Evolutionary conservation across 2,113 vertebrate genomes (phyloP), one percentile per base, ranked within the genome.

Genomic region (Perca schrenkii): DNA sequence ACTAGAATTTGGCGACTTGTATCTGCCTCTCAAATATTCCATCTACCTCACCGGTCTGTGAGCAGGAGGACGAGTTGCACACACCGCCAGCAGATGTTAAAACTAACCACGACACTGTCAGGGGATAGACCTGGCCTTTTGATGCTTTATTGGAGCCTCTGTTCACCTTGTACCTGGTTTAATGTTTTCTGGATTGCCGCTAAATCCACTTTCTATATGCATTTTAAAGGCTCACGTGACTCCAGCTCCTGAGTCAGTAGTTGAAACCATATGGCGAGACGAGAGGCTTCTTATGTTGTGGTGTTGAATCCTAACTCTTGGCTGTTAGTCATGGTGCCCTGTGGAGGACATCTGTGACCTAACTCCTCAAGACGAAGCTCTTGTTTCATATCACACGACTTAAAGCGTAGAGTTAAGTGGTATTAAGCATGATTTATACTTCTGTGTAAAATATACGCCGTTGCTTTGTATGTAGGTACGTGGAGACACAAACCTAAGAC

Each of bases 171-270:
- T 64, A 47, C 58, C 49, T 77, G 46, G 1, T 61, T 67, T 52
- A 61, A 47, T 69, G 56, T 69, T 22, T 61, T 67, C 31, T 60
- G 64, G 72, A 62, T 75, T 22, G 47, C 17, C 46, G 63, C 64
- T 71, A 53, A 53, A 74, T 68, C 63, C 19, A 0, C 34, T 46
- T 60, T 61, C 43, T 75, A 46, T 82, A 21, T 65, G 25, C 14
- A n/a, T 58, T 60, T 74, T 11, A 74, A 74, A 61, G 72, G 57
- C 31, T 69, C 56, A 54, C 56, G n/a, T 46, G 22, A 61, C 79
- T 50, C 4, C 21, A 52, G 25, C 43, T 34, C 34, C 47, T 36
- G 31, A 61, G 16, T 62, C 5, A 28, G 15, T 72, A 68, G 79
- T 69, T 31, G 8, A 75, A 82, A 62, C 58, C 67, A 63, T 31